phyloP scores from a whole-genome alignment of 2,888 invertebrate genomes.

The Teinopalpus imperialis region DNA sequence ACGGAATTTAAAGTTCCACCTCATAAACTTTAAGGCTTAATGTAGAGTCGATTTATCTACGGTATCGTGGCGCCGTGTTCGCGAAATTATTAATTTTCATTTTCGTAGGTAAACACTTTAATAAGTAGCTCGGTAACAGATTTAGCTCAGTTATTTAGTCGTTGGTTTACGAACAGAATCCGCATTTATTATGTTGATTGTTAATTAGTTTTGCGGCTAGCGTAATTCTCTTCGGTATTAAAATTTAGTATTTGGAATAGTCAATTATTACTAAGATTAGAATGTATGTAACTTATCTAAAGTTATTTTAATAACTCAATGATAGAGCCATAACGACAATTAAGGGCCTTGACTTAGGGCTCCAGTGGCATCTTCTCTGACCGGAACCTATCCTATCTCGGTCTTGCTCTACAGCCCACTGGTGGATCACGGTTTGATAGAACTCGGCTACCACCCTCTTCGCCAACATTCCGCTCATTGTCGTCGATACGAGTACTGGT shows the following conservation, averaged over 20 bases:
- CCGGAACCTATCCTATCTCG: no score
- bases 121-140: not conserved
- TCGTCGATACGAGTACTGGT: no score
- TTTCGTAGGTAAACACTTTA: slow-evolving; percentile 2
- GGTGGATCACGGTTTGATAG: no score
- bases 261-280: slow-evolving; percentile 4
- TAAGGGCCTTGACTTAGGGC: no score
- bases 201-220: slow-evolving; percentile 17
- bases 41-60: slow-evolving; percentile 22
- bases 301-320: no score
- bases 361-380: no score
- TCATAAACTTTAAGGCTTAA: slow-evolving; percentile 24
- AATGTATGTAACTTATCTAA: not conserved
- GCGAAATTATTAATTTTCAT: slow-evolving; percentile 21
- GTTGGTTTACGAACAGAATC: slow-evolving; percentile 1
- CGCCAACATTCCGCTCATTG: no score
- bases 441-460: no score
- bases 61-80: slow-evolving; percentile 2
- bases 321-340: no score
- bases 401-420: no score
- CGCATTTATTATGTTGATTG: slow-evolving; percentile 5
- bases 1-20: slow-evolving; percentile 27
- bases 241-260: slow-evolving; percentile 3
- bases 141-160: slow-evolving; percentile 3
- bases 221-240: slow-evolving; percentile 9